Conservation (phyloP, 30 jellyfish, hydroid and myxozoan species). For the Pelagia noctiluca region DNA sequence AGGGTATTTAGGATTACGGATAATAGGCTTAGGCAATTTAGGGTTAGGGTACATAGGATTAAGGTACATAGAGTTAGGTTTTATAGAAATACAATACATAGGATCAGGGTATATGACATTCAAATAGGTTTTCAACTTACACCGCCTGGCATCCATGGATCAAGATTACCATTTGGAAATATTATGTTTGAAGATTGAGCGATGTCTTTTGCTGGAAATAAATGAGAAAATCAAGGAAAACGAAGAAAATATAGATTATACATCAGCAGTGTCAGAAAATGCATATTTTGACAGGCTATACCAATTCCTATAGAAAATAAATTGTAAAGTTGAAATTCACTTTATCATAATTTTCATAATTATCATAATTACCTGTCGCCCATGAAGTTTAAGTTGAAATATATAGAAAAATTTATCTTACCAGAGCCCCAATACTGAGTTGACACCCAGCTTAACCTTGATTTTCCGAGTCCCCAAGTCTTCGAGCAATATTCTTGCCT, state of each 20-base stretch:
- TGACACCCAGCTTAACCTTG: constrained; percentile 83
- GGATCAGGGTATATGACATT: not conserved
- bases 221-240: constrained; percentile 2
- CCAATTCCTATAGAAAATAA: too few species aligned
- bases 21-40: too few species aligned
- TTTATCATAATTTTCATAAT: too few species aligned
- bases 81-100: not conserved
- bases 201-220: constrained; percentile 69
- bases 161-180: constrained; percentile 96
- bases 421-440: constrained; percentile 86
- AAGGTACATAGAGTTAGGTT: too few species aligned
- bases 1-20: too few species aligned
- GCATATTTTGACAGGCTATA: too few species aligned
- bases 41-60: too few species aligned
- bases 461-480: constrained; percentile 84
- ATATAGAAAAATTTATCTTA: constrained; percentile 16
- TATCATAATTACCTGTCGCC: too few species aligned
- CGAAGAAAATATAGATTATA: not conserved
- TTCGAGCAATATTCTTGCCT: constrained; percentile 68
- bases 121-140: constrained; percentile 34
- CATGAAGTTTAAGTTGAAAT: not conserved
- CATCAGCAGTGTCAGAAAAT: too few species aligned
- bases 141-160: constrained; percentile 99
- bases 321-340: too few species aligned
- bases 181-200: constrained; percentile 85